Evolutionary conservation across 2,888 invertebrate genomes (phyloP), one percentile per base, ranked within the genome.

Genomic region (Plagodis dolabraria): DNA sequence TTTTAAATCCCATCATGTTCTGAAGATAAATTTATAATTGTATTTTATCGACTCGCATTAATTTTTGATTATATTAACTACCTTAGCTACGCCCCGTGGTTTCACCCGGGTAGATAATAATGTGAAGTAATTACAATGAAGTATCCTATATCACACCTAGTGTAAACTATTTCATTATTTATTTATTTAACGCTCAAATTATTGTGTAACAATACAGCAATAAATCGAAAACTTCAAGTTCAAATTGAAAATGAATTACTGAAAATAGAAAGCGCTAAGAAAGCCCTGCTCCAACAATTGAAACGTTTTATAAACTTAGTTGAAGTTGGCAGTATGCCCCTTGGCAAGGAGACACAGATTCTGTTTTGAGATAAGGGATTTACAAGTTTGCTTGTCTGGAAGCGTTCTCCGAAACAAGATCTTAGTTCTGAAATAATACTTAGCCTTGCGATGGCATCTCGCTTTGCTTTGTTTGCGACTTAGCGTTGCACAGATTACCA

Each of bases 391-490:
- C 57, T 57, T 53, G 63, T 60, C 60, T 53, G 47, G 51, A 58
- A 52, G 36, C 45, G 50, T 54, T 52, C 12, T 38, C 36, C 46
- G 53, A 49, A 51, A 60, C 59, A 57, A 63, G 63, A 64, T 66
- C 66, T 67, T 57, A 61, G 54, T 65, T 60, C 45, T 58, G 62
- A 59, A 64, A 64, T 64, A 63, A 67, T 61, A 64, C 69, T 62
- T 47, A 52, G 60, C 49, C 45, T 48, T 22, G 44, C 47, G 57
- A 60, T 64, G 50, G 60, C 59, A 67, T 67, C 65, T 67, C 46
- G 8, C 8, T 43, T 46, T 52, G 63, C 58, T 62, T 68, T 66
- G 63, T 60, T 58, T 63, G 44, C 49, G 49, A 56, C 49, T 53
- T 11, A 35, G 12, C 12, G 42, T n/a, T 53, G 42, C 43, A 38